phyloP scores from a whole-genome alignment of 2,888 invertebrate genomes.

The Eudasyphora cyanicolor region DNA sequence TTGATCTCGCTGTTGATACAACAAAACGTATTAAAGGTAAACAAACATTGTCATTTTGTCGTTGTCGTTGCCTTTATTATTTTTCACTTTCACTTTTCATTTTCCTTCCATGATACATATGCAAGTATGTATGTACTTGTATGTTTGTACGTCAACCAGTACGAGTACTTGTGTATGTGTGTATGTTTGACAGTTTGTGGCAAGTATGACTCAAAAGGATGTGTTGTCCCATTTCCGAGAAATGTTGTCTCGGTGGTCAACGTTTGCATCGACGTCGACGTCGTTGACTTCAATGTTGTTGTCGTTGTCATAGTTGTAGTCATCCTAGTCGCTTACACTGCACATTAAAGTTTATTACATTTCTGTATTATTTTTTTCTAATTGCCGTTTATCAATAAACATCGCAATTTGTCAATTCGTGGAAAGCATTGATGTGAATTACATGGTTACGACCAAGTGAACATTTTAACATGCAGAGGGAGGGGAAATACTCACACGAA shows the following conservation, averaged over 20 bases:
- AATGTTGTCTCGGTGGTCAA: background rate
- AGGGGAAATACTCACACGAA: too few relatives aligned
- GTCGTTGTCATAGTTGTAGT: background rate
- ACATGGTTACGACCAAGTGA: background rate
- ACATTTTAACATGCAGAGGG: background rate
- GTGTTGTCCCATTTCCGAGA: constrained; percentile 18
- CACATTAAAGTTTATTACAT: constrained; percentile 14
- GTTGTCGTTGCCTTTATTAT: background rate
- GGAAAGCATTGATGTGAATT: constrained; percentile 16
- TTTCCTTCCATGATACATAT: background rate
- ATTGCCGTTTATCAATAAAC: constrained; percentile 33
- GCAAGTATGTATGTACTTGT: background rate
- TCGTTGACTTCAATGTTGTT: background rate
- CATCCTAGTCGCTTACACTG: background rate
- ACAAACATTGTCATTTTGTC: constrained; percentile 25
- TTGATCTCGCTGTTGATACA: constrained; percentile 79
- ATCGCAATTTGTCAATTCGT: constrained; percentile 26
- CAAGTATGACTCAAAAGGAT: constrained; percentile 56
- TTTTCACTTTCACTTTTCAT: background rate
- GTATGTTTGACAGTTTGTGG: background rate
- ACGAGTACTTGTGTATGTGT: background rate
- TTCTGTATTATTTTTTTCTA: background rate
- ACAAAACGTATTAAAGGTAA: constrained; percentile 79
- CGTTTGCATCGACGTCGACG: background rate
- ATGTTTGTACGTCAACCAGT: background rate